phyloP scores from a whole-genome alignment of 2,797 vertebrate genomes.

The Glossophaga mutica region DNA sequence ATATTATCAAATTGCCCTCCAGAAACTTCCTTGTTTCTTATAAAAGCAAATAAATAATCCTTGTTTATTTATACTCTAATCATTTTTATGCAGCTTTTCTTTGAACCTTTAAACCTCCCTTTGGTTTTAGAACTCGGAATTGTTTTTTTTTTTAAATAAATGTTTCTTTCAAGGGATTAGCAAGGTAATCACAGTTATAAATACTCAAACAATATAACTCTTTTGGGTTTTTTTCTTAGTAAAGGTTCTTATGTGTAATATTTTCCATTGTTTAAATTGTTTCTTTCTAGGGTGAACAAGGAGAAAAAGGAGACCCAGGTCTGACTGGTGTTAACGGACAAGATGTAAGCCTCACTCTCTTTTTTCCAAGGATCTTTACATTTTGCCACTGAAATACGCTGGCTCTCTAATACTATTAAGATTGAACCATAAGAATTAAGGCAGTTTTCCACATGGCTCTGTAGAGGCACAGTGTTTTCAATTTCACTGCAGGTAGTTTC shows the following conservation, averaged over 20 bases:
- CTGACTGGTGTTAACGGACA: constrained; percentile 79
- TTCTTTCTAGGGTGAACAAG: constrained; percentile 83
- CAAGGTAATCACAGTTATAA: constrained; percentile 35
- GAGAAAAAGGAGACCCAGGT: constrained; percentile 81
- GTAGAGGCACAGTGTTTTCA: not conserved
- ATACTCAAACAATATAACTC: not conserved
- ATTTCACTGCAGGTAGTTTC: not conserved
- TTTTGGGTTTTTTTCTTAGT: constrained; percentile 43
- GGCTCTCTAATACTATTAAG: not conserved
- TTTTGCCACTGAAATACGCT: constrained; percentile 11
- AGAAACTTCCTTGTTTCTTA: constrained; percentile 40
- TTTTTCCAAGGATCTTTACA: constrained; percentile 30
- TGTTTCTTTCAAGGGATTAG: constrained; percentile 47
- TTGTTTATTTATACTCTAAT: not conserved
- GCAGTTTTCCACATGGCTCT: not conserved
- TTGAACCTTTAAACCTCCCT: constrained; percentile 48
- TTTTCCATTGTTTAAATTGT: constrained; percentile 46
- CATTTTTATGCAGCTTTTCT: constrained; percentile 38
- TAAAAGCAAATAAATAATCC: constrained; percentile 39
- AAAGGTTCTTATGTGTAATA: constrained; percentile 21
- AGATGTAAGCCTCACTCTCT: constrained; percentile 76
- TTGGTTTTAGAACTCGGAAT: constrained; percentile 45
- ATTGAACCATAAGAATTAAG: not conserved
- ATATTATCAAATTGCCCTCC: constrained; percentile 7
- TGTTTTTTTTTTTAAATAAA: constrained; percentile 25